phyloP scores from a whole-genome alignment of 2,888 invertebrate species.

The Coronaproctus castanopsis region DNA sequence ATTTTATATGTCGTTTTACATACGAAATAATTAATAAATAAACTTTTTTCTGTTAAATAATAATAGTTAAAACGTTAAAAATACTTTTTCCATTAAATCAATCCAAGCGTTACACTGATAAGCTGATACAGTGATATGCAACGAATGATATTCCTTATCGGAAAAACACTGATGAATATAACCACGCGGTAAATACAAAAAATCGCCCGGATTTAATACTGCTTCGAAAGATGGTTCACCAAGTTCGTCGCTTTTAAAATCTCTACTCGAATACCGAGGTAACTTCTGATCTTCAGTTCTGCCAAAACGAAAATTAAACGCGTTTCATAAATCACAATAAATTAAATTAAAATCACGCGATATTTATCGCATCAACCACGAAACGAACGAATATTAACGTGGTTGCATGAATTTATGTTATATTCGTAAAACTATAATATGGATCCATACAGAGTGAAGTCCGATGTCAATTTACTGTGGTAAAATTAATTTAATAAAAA shows the following conservation, averaged over 20 bases:
- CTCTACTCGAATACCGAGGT: conserved; percentile 62
- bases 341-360: not conserved
- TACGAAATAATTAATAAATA: not conserved
- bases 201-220: conserved; percentile 61
- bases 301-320: conserved; percentile 11
- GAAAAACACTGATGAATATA: conserved; percentile 70
- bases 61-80: not conserved
- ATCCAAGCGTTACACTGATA: conserved; percentile 80
- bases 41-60: conserved; percentile 3
- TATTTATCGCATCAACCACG: too few relatives aligned
- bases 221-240: conserved; percentile 61
- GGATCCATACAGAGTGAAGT: too few relatives aligned
- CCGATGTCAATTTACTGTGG: too few relatives aligned
- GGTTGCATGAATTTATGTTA: too few relatives aligned
- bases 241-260: conserved; percentile 51
- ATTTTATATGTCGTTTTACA: too few relatives aligned
- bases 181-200: conserved; percentile 83
- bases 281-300: conserved; percentile 40
- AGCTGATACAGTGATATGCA: conserved; percentile 84
- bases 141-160: conserved; percentile 55
- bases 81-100: conserved; percentile 60
- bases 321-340: not conserved
- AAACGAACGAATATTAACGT: too few relatives aligned
- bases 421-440: too few relatives aligned
- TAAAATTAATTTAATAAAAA: too few relatives aligned